These are phyloP conservation scores for Tenualosa ilisha DNA, from an alignment of 2,797 vertebrate genomes.

Conservation along the genomic window DNA sequence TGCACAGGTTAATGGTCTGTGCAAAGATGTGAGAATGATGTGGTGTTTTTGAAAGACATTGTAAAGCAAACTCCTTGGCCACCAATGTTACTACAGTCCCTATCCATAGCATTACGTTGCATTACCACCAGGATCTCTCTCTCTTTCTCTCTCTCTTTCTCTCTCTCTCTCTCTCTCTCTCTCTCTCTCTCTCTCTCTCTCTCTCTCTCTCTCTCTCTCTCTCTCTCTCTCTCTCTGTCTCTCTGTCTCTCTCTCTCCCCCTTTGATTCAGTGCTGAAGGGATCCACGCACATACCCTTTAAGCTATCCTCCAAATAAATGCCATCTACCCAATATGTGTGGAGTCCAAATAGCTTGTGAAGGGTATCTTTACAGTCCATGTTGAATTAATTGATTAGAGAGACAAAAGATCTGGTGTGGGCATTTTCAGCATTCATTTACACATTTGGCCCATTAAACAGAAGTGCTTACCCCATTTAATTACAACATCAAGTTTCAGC, in stretches of 20 bases:
- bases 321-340: background rate
- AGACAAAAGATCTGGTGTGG: background rate
- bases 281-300: background rate
- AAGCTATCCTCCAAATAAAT: background rate
- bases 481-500: background rate
- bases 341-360: background rate
- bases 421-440: background rate
- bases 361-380: background rate
- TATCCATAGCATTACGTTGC: background rate
- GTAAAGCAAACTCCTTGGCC: background rate
- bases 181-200: background rate
- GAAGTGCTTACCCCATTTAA: conserved; percentile 7
- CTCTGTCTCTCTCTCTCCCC: background rate
- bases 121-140: background rate
- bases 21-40: background rate
- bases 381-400: conserved; percentile 3
- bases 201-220: background rate
- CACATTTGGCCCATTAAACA: conserved; percentile 3
- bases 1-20: conserved; percentile 3
- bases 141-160: background rate
- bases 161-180: no score
- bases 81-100: background rate
- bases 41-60: background rate
- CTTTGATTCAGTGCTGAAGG: background rate
- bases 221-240: background rate